Conservation (phyloP, 2,888 invertebrate genomes). For the Itoplectis maculator region DNA sequence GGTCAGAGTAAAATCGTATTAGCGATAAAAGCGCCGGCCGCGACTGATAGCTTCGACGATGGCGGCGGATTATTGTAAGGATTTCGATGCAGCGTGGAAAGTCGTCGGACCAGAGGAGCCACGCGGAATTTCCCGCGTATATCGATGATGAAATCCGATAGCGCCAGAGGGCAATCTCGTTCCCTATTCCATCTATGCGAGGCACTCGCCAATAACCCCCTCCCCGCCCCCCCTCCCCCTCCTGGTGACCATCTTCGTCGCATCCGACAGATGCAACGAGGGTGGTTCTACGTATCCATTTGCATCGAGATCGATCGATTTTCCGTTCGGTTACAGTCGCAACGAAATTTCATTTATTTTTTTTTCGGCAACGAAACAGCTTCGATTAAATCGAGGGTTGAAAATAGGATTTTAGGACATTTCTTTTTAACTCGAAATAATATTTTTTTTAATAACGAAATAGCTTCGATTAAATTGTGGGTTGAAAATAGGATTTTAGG, state of each 20-base stretch:
- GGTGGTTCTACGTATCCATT: background rate
- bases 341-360: too few species aligned
- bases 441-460: too few species aligned
- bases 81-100: constrained; percentile 14
- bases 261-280: background rate
- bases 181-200: constrained; percentile 34
- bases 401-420: too few species aligned
- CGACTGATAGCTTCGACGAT: background rate
- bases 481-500: too few species aligned
- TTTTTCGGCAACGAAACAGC: too few species aligned
- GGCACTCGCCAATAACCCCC: constrained; percentile 55
- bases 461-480: too few species aligned
- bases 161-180: constrained; percentile 52
- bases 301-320: background rate
- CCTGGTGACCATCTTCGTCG: constrained; percentile 16
- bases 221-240: too few species aligned
- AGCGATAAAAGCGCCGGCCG: constrained; percentile 2
- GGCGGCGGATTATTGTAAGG: background rate
- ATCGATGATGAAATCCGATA: constrained; percentile 38
- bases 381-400: too few species aligned
- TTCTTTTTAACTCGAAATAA: too few species aligned
- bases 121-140: background rate
- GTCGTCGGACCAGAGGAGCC: constrained; percentile 5
- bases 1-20: constrained; percentile 33
- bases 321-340: background rate